Percentiles rank a stretch among this genome's conserved stretches.
Evolutionary conservation across 2,888 invertebrate genomes (phyloP).

Genomic region (Chrysina gloriosa): DNA sequence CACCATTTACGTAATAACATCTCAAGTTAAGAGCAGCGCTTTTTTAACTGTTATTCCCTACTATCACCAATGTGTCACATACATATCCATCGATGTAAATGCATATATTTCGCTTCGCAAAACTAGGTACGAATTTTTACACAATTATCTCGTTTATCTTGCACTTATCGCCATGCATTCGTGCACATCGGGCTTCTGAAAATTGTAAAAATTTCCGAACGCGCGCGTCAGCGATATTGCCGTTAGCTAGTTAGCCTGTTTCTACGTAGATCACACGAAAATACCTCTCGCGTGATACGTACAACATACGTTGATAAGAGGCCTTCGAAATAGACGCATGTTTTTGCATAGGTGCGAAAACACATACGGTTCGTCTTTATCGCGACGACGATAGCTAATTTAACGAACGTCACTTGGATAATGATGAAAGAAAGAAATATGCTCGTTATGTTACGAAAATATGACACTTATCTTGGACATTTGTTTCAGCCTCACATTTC

Average conservation of each 20-base stretch:
- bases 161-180: background rate
- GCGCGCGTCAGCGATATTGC: slow-evolving; percentile 9
- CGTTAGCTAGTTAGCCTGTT: background rate
- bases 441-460: too few species aligned
- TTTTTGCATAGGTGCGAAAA: background rate
- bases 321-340: background rate
- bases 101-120: background rate
- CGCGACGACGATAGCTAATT: too few species aligned
- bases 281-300: background rate
- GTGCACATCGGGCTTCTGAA: background rate
- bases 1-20: too few species aligned
- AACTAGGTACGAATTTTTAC: background rate
- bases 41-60: too few species aligned
- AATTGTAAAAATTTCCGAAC: slow-evolving; percentile 10
- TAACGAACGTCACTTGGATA: background rate
- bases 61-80: too few species aligned
- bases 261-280: background rate
- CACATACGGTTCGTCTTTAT: background rate
- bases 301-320: background rate
- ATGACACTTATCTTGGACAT: slow-evolving; percentile 5
- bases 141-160: background rate
- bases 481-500: slow-evolving; percentile 41
- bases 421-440: background rate
- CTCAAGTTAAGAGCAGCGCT: too few species aligned
- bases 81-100: too few species aligned